These are phyloP conservation scores for Rhamnusium bicolor DNA, from an alignment of 2,888 invertebrate species.

Conservation along the genomic window DNA sequence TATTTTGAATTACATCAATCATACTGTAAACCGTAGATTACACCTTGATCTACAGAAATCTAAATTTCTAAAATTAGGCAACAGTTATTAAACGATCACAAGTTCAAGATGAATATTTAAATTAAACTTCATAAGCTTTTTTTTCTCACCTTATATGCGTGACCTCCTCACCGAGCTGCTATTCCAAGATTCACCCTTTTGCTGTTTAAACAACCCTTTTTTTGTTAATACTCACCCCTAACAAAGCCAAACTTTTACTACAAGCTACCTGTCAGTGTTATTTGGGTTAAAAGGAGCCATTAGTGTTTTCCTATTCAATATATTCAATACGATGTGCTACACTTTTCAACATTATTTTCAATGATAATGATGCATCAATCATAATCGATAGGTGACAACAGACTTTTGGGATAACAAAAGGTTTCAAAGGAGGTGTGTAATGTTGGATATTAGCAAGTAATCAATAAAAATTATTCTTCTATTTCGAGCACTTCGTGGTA, in stretches of 20 bases:
- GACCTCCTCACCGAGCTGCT: not conserved
- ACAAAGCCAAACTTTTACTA: conserved; percentile 27
- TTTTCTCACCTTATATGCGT: conserved; percentile 6
- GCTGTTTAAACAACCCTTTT: conserved; percentile 48
- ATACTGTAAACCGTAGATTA: too few relatives aligned
- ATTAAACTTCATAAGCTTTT: not conserved
- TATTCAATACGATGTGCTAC: conserved; percentile 29
- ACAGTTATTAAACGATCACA: too few relatives aligned
- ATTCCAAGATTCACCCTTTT: conserved; percentile 39
- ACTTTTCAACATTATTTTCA: conserved; percentile 29
- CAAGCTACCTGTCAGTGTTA: conserved; percentile 26
- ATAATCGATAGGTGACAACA: conserved; percentile 26
- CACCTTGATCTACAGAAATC: too few relatives aligned
- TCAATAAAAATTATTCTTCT: conserved; percentile 21
- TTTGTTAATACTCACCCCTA: conserved; percentile 33
- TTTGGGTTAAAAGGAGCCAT: conserved; percentile 24
- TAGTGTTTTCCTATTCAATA: conserved; percentile 27
- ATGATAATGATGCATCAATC: conserved; percentile 30
- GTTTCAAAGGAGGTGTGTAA: conserved; percentile 19
- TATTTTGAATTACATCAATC: too few relatives aligned
- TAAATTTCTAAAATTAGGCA: too few relatives aligned
- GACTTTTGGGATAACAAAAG: not conserved
- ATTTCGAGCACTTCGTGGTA: not conserved
- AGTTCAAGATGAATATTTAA: too few relatives aligned
- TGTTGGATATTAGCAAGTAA: conserved; percentile 18